These are phyloP conservation scores for Camponotus floridanus DNA, from an alignment of 1,140 invertebrate species.

Conservation along the genomic window DNA sequence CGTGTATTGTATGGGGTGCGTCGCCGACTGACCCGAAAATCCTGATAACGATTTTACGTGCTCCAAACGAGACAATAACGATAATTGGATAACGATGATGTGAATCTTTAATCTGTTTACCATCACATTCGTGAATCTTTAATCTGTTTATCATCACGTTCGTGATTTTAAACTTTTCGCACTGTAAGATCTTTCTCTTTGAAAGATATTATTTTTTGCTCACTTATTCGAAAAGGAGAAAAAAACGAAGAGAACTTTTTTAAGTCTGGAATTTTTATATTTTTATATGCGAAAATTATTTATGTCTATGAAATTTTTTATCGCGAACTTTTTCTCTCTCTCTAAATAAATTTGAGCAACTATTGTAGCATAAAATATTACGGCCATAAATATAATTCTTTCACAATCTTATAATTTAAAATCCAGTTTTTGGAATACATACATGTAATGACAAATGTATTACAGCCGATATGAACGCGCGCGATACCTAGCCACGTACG, in stretches of 20 bases:
- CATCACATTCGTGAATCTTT: background rate
- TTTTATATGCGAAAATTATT: background rate
- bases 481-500: conserved; percentile 19
- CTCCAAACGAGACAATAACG: background rate
- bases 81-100: background rate
- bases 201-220: background rate
- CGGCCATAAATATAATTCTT: background rate
- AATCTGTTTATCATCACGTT: background rate
- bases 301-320: background rate
- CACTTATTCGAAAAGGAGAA: background rate
- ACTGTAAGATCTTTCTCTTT: background rate
- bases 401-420: background rate
- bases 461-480: conserved; percentile 10
- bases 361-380: background rate
- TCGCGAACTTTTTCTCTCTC: background rate
- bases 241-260: background rate
- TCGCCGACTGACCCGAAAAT: conserved; percentile 26
- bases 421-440: background rate
- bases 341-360: background rate
- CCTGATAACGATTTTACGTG: conserved; percentile 11
- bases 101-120: background rate
- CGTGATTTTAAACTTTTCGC: background rate
- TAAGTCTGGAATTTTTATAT: background rate
- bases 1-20: conserved; percentile 35
- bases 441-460: background rate